phyloP scores from a whole-genome alignment of 1,140 invertebrate genomes.

The Colletes gigas region DNA sequence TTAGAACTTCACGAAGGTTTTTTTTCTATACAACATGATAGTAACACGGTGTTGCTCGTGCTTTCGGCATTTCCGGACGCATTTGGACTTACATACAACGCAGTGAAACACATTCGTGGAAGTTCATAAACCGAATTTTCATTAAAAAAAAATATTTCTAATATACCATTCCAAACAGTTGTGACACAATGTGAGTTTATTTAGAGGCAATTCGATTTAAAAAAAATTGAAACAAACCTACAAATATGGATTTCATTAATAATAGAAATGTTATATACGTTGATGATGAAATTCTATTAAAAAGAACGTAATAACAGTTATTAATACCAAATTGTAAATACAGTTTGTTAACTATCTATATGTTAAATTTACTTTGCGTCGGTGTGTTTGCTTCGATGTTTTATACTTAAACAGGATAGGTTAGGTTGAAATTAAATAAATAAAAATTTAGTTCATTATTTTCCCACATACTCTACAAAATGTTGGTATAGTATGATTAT shows the following conservation, averaged over 20 bases:
- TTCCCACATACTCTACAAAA: neutral
- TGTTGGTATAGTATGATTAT: neutral
- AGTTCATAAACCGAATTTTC: neutral
- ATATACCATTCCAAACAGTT: neutral
- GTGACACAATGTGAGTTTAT: neutral
- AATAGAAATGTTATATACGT: neutral
- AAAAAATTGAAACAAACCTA: neutral
- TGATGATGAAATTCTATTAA: neutral
- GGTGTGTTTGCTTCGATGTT: neutral
- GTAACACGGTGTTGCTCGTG: neutral
- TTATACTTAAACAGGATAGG: neutral
- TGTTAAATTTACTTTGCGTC: neutral
- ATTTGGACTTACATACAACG: too few relatives aligned
- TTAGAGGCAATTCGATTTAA: neutral
- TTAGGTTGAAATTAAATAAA: neutral
- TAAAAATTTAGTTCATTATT: neutral
- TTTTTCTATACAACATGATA: neutral
- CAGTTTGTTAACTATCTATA: neutral
- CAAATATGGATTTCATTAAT: neutral
- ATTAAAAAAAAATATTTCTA: neutral
- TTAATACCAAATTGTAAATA: neutral
- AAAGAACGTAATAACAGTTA: neutral
- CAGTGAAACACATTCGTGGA: too few relatives aligned
- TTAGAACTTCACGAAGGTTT: neutral
- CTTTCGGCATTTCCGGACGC: constrained; percentile 17